A percentile compares a stretch with the other conserved stretches of the same genome.
Evolutionary conservation across 2,888 invertebrate species (phyloP).

Genomic region (Ophioninae sp.): DNA sequence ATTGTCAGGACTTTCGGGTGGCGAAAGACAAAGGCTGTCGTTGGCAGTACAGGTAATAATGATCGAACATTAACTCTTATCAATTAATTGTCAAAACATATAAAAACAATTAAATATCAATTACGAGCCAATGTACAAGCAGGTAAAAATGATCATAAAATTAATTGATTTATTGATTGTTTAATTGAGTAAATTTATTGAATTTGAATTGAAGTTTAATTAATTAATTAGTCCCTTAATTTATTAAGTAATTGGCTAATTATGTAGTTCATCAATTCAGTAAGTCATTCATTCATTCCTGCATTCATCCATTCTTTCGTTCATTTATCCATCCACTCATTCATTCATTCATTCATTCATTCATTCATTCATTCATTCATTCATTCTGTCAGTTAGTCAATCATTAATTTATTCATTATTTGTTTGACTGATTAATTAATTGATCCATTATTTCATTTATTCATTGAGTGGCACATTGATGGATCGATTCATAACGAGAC

Average conservation of each 20-base stretch:
- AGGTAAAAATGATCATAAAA: too few species aligned
- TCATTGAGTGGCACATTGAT: background rate
- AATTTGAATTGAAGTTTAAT: too few species aligned
- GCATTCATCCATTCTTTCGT: background rate
- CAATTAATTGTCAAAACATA: too few species aligned
- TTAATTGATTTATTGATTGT: too few species aligned
- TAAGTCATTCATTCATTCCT: background rate
- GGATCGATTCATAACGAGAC: background rate
- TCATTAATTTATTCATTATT: background rate
- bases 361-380: background rate
- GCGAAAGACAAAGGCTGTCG: constrained; percentile 92
- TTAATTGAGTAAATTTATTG: too few species aligned
- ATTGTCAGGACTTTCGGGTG: constrained; percentile 91
- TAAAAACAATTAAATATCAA: too few species aligned
- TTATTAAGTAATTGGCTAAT: too few species aligned
- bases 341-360: background rate
- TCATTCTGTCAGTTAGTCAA: constrained; percentile 1
- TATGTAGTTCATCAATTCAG: too few species aligned
- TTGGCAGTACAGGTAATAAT: constrained; percentile 90
- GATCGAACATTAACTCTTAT: constrained; percentile 8
- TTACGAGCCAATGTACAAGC: too few species aligned
- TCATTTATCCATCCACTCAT: background rate
- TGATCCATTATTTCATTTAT: constrained; percentile 5
- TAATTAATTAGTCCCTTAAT: too few species aligned
- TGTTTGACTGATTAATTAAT: background rate